Evolutionary conservation across 2,888 invertebrate species (phyloP).

Genomic region (Athetis lepigone): DNA sequence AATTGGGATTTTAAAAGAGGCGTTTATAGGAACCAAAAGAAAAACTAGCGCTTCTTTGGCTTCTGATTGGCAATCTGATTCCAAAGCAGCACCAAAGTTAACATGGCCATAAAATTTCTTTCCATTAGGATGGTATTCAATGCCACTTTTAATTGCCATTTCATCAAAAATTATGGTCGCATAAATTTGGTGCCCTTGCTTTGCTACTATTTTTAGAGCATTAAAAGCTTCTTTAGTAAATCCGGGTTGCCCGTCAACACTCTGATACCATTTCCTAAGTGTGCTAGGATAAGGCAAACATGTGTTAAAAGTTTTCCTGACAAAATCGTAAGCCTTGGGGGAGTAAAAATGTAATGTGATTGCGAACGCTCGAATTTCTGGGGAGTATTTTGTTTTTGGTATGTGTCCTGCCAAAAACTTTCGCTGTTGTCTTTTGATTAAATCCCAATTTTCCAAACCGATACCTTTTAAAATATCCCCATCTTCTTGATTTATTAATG

Average conservation of each 20-base stretch:
- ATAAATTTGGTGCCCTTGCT: constrained; percentile 3
- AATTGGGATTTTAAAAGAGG: constrained; percentile 57
- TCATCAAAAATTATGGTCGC: constrained; percentile 16
- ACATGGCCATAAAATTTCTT: constrained; percentile 16
- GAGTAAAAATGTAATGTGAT: constrained; percentile 19
- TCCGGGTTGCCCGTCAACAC: constrained; percentile 8
- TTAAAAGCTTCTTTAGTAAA: constrained; percentile 12
- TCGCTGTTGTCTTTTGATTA: too few species aligned
- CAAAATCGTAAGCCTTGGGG: constrained; percentile 2
- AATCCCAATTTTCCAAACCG: too few species aligned
- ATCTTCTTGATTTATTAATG: too few species aligned
- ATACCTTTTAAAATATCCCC: too few species aligned
- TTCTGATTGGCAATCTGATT: constrained; percentile 42
- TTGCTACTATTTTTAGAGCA: background rate
- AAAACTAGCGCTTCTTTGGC: constrained; percentile 63
- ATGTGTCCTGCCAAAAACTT: too few species aligned
- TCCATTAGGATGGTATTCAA: constrained; percentile 18
- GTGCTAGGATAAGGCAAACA: constrained; percentile 1
- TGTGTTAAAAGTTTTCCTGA: constrained; percentile 8
- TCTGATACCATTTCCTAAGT: background rate
- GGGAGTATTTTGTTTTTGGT: too few species aligned
- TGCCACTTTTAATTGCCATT: constrained; percentile 25
- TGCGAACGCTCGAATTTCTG: too few species aligned
- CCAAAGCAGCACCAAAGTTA: constrained; percentile 2
- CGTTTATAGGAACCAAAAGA: constrained; percentile 55